Evolutionary conservation across 2,797 vertebrate genomes (phyloP), one percentile per base, ranked within the genome.

Genomic region (Telmatherina bonti): DNA sequence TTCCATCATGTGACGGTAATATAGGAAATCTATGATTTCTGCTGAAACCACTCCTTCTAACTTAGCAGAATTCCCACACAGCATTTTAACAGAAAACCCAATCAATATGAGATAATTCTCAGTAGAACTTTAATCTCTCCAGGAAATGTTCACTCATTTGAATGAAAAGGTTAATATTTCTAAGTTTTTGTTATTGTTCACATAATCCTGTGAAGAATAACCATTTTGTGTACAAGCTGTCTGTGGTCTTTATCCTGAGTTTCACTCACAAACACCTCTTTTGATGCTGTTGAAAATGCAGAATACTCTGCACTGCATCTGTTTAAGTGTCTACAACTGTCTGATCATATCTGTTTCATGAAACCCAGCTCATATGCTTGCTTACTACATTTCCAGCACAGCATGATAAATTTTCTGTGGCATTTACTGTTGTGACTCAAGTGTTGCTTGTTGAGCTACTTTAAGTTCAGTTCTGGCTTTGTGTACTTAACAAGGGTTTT

Each of bases 1-100:
- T 9, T 35, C 20, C 2, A 62, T 84, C 88, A 91, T 86, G 82
- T 88, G 88, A 86, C 18, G 26, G 27, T 73, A 81, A 85, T 75
- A 51, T 2, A 54, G 41, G 36, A 59, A 54, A 81, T 77, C 51
- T 53, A 69, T 60, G n/a, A 72, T 52, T 38, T 80, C 12, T 10
- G 47, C 31, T 1, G 7, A 77, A 70, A 67, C 76, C 73, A 64
- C 67, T 84, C 76, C 81, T 60, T 51, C 67, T 26, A 24, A 30
- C 12, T 49, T 29, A 27, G 27, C 52, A 8, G 20, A 74, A 41
- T 41, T n/a, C 30, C 18, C 4, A 29, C 38, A 41, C n/a, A 18
- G 20, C 2, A 45, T 9, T 43, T 15, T 71, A 18, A 56, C 15
- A 26, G 16, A 55, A 36, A 38, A 47, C 9, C 6, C 6, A 10